Evolutionary conservation across 2,113 vertebrate genomes (phyloP).

Genomic region (Festucalex cinctus): DNA sequence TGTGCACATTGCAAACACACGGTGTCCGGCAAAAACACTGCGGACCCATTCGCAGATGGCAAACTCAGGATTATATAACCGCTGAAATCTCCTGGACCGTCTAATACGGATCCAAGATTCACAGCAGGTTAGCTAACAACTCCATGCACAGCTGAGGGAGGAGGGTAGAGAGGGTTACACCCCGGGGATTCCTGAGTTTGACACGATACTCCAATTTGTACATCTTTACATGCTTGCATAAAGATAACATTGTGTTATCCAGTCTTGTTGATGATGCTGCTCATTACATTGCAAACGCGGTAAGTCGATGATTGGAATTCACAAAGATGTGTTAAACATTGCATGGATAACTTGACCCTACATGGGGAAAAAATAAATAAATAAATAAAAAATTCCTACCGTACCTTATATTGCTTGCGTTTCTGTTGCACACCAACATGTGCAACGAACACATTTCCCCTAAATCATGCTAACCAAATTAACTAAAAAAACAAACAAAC

Average conservation of each 20-base stretch:
- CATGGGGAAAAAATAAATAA: constrained; percentile 8
- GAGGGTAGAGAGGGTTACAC: constrained; percentile 6
- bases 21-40: constrained; percentile 16
- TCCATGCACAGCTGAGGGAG: constrained; percentile 45
- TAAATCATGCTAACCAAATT: too few species aligned
- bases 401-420: too few species aligned
- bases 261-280: not conserved
- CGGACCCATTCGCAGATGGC: constrained; percentile 51
- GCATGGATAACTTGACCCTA: constrained; percentile 18
- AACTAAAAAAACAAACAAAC: too few species aligned
- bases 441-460: too few species aligned
- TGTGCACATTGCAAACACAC: constrained; percentile 10
- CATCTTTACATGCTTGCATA: not conserved
- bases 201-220: not conserved
- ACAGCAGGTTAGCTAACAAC: constrained; percentile 49
- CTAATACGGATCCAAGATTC: constrained; percentile 56
- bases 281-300: not conserved
- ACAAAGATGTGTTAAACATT: constrained; percentile 39
- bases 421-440: too few species aligned
- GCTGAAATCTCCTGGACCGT: constrained; percentile 51
- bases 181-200: not conserved
- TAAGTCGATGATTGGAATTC: constrained; percentile 18
- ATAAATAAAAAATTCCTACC: too few species aligned
- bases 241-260: not conserved
- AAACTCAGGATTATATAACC: constrained; percentile 53